Evolutionary conservation across 1,140 invertebrate genomes (phyloP), one percentile per base, ranked within the genome.

Genomic region (Arctopsyche grandis): DNA sequence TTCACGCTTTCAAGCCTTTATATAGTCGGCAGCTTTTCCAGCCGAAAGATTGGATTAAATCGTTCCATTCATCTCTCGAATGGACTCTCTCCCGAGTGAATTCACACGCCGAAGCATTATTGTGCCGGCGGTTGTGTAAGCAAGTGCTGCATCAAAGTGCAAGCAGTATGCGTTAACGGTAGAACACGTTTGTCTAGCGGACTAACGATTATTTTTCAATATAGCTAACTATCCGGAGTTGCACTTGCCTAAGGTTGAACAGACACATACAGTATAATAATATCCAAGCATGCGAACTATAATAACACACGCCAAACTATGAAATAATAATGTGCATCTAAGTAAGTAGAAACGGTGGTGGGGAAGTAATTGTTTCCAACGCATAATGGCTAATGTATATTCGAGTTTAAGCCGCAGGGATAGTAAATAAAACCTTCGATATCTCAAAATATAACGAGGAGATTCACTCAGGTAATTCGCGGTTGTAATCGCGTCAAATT

Each of bases 121-220:
- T 52, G 16, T 52, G 16, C 21, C 24, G 63, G 63, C 63, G 63
- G 63, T 66, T 26, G 63, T 66, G 24, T 26, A 66, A 26, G 63
- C 63, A 66, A 66, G 24, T 24, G 63, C 29, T 76, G 29, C 44
- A 76, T 76, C 56, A 58, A 76, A 76, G 74, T 76, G 74, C 74
- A 76, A 48, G 73, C 46, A 69, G 79, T 76, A 71, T 63, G 73
- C 69, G 66, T 80, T 80, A 80, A 80, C 79, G 79, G 79, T 70
- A 80, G 79, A 80, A 80, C 79, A 80, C 79, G 79, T 80, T 80
- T 80, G 52, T 69, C 63, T 80, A 80, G 73, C 79, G 79, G 79
- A 80, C 43, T 76, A 48, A 75, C 44, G 73, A 80, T 80, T 80
- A 80, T 69, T 80, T 76, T 76, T 76, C 74, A 76, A 76, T 76